A percentile compares a stretch with the other conserved stretches of the same genome.
phyloP scores from a whole-genome alignment of 2,113 vertebrate species.

The Elachura formosa region DNA sequence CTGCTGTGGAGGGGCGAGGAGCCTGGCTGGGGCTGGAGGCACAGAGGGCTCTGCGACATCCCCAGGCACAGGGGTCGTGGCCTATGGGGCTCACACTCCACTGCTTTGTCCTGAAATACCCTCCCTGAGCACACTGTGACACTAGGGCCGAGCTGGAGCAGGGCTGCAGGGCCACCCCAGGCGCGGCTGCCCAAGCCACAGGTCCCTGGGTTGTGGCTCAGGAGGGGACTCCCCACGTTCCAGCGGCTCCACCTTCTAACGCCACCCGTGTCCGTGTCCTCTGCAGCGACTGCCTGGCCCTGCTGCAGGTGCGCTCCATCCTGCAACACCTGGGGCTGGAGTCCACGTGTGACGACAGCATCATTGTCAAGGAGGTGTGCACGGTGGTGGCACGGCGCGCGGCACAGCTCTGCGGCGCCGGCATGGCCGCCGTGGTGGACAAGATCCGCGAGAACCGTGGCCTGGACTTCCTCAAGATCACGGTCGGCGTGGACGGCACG shows the following conservation, averaged over 20 bases:
- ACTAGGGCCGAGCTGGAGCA: not conserved
- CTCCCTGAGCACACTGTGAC: not conserved
- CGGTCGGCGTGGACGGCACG: constrained; percentile 91
- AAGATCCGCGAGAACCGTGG: constrained; percentile 89
- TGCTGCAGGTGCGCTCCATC: constrained; percentile 92
- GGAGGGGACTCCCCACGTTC: rapidly evolving
- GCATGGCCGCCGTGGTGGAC: constrained; percentile 91
- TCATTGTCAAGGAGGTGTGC: constrained; percentile 96
- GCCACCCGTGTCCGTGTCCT: rapidly evolving
- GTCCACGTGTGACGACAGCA: constrained; percentile 92
- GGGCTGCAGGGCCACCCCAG: not conserved
- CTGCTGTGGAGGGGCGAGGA: not conserved
- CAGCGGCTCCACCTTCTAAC: not conserved
- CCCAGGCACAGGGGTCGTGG: not conserved
- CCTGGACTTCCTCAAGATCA: constrained; percentile 83
- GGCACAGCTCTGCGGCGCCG: constrained; percentile 89
- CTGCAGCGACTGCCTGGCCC: constrained; percentile 86
- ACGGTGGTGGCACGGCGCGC: constrained; percentile 82
- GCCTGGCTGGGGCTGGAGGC: not conserved
- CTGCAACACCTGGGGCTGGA: constrained; percentile 91
- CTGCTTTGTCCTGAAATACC: not conserved
- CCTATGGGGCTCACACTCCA: not conserved
- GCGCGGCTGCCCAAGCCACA: rapidly evolving
- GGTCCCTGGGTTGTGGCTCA: not conserved
- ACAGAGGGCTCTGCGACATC: not conserved